Conservation (phyloP, 1,140 invertebrate species). For the Goniozus legneri region DNA sequence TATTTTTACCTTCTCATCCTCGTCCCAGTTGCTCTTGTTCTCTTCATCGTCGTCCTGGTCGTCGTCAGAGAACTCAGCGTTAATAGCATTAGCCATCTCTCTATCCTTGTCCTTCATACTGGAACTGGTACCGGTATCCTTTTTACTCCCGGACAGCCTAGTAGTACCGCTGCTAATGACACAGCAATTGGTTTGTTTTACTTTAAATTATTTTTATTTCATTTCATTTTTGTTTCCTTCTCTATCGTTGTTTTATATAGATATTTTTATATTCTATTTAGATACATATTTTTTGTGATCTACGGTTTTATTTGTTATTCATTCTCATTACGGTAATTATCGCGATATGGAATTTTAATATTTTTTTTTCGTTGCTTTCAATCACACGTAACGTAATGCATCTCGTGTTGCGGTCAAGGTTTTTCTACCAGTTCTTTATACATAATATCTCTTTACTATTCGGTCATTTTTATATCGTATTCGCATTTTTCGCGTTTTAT, state of each 20-base stretch:
- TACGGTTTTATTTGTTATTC: constrained; percentile 14
- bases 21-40: constrained; percentile 48
- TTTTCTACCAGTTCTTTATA: too few relatives aligned
- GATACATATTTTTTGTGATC: constrained; percentile 20
- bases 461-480: constrained; percentile 21
- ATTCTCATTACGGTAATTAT: too few relatives aligned
- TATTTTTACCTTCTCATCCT: constrained; percentile 42
- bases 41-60: constrained; percentile 47
- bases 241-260: too few relatives aligned
- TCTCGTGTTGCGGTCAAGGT: constrained; percentile 29
- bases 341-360: too few relatives aligned
- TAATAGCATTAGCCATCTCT: constrained; percentile 52
- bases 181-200: constrained; percentile 49
- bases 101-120: constrained; percentile 53
- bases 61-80: constrained; percentile 51
- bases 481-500: constrained; percentile 27
- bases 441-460: too few relatives aligned
- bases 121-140: constrained; percentile 45
- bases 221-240: constrained; percentile 31
- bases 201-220: constrained; percentile 44
- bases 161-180: constrained; percentile 50
- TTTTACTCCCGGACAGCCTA: constrained; percentile 53
- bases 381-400: constrained; percentile 32
- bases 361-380: constrained; percentile 17
- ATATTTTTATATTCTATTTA: constrained; percentile 21